Evolutionary conservation across 2,888 invertebrate genomes (phyloP).

Genomic region (Tiphia femorata): DNA sequence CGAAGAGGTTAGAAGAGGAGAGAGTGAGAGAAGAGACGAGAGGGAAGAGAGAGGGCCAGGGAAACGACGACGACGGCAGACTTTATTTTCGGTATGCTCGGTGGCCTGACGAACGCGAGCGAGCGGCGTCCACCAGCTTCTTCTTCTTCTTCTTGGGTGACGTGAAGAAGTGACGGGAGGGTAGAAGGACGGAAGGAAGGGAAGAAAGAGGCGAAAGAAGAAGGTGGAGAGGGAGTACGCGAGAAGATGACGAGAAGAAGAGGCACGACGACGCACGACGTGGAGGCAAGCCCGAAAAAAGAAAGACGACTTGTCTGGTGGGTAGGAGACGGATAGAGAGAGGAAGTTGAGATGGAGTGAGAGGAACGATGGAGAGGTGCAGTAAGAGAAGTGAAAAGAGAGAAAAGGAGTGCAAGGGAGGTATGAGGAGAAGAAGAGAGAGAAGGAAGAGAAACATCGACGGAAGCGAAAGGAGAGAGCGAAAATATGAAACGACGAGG

Average conservation of each 20-base stretch:
- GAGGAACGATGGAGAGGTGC: slow-evolving; percentile 3
- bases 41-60: slow-evolving; percentile 24
- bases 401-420: too few species aligned
- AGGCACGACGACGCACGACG: too few species aligned
- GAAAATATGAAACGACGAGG: too few species aligned
- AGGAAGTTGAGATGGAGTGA: slow-evolving; percentile 4
- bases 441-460: too few species aligned
- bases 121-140: neutral
- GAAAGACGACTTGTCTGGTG: slow-evolving; percentile 13
- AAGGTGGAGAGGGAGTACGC: neutral
- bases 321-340: slow-evolving; percentile 5
- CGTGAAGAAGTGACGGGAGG: neutral
- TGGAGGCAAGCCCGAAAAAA: slow-evolving; percentile 4
- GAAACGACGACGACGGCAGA: slow-evolving; percentile 41
- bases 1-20: slow-evolving; percentile 41
- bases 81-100: slow-evolving; percentile 47
- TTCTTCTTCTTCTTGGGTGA: neutral
- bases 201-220: neutral
- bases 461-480: too few species aligned
- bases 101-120: slow-evolving; percentile 21
- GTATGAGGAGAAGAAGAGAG: too few species aligned
- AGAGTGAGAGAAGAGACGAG: too few species aligned
- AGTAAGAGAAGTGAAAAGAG: slow-evolving; percentile 3
- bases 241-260: too few species aligned
- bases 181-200: neutral